Percentiles rank a stretch among this genome's conserved stretches.
Evolutionary conservation across 2,888 invertebrate species (phyloP).

Genomic region (Drosophila meridiana): DNA sequence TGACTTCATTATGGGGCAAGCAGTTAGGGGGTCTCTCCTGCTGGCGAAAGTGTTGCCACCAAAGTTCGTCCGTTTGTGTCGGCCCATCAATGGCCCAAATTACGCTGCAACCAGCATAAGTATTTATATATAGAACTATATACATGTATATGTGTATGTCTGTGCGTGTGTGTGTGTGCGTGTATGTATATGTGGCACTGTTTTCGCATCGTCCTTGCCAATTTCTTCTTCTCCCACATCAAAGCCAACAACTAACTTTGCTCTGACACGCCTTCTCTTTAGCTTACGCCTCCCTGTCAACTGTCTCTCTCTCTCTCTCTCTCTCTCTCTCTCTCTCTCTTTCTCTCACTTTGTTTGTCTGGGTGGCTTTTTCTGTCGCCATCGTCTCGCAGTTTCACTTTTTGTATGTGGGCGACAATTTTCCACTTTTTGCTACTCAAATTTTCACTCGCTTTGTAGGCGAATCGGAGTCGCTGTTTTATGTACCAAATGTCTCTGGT

Average conservation of each 20-base stretch:
- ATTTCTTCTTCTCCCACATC: constrained; percentile 28
- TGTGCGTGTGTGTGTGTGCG: neutral
- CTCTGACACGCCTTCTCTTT: constrained; percentile 26
- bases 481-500: constrained; percentile 38
- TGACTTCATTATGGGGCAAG: constrained; percentile 72
- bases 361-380: constrained; percentile 53
- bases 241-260: constrained; percentile 44
- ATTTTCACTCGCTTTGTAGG: constrained; percentile 67
- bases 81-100: constrained; percentile 36
- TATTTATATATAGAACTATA: constrained; percentile 22
- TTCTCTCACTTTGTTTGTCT: constrained; percentile 41
- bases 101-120: constrained; percentile 15
- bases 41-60: constrained; percentile 56
- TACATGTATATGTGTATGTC: constrained; percentile 2
- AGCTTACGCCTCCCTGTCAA: constrained; percentile 4
- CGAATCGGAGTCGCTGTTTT: constrained; percentile 41
- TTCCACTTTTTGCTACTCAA: constrained; percentile 56
- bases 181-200: constrained; percentile 30
- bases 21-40: constrained; percentile 2
- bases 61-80: constrained; percentile 35
- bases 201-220: constrained; percentile 69
- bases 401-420: constrained; percentile 63
- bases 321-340: neutral
- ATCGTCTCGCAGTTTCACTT: constrained; percentile 76
- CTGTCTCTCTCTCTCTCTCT: neutral